Base-by-base conservation (phyloP, 2,888 invertebrate genomes). In the Tanaodytes sp. region DNA sequence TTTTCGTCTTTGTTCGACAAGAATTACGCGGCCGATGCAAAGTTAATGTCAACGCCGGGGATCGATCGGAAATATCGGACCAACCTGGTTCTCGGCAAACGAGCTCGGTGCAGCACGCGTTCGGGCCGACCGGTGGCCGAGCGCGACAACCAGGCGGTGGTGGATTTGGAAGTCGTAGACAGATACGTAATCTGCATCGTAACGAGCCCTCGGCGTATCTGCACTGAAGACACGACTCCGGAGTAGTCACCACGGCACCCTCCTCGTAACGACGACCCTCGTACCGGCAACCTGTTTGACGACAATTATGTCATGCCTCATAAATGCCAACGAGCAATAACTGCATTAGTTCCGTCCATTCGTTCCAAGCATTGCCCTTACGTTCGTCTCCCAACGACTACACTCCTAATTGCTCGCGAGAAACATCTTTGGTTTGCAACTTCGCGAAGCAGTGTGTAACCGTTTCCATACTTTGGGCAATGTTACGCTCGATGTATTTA, bases 171-270 rank as follows among this genome's bases (percentile, higher is more conserved):
- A 92, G 88, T 75, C 90, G 86, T 3, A 91, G 91, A 82, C 95
- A 95, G 8, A 94, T 90, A 72, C 92, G 88, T 65, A 94, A 87
- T 51, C 92, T 90, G 84, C 95, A 95, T 20, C 92, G 87, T 51
- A 94, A 87, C 39, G 91, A 90, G 69, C 92, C 91, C 51, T 88
- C 88, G 42, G 86, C 88, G 85, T 95, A 95, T 73, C 89, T 89
- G 85, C 95, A 95, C 76, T 89, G 90, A 61, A 95, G 87, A 81
- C 95, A 95, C 20, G 93, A 91, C 83, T 93, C 93, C 55, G 88
- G 87, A 58, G 93, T 91, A 66, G 86, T 84, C 74, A 93, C 92
- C 64, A 89, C 85, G 36, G 88, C 86, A 31, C 91, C 92, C 77
- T 90, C 90, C 6, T 87, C 87, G 84, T 90, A 91, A 85, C 88